Evolutionary conservation across 2,888 invertebrate species (phyloP).

Genomic region (Ypsolopha scabrella): DNA sequence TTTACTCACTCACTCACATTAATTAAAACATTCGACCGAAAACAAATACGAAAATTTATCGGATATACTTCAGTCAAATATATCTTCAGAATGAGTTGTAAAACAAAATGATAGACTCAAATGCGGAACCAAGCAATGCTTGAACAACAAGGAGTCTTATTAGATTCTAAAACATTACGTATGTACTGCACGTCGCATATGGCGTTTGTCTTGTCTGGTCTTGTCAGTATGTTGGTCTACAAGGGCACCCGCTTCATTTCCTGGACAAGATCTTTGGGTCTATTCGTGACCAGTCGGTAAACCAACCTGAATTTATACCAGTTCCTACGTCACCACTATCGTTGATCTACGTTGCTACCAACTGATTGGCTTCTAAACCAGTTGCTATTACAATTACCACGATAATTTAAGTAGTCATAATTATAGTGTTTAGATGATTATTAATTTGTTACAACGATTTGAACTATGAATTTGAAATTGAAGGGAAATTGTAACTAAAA

Average conservation of each 20-base stretch:
- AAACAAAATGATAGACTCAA: too few relatives aligned
- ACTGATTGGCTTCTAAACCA: background rate
- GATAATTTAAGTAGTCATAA: too few relatives aligned
- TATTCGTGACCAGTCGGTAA: background rate
- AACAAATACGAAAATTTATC: too few relatives aligned
- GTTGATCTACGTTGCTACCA: conserved; percentile 1
- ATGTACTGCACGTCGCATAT: conserved; percentile 17
- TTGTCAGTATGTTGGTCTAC: conserved; percentile 14
- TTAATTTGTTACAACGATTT: too few relatives aligned
- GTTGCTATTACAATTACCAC: background rate
- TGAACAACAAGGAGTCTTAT: too few relatives aligned
- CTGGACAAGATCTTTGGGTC: conserved; percentile 27
- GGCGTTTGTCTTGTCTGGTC: conserved; percentile 18
- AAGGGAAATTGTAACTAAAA: too few relatives aligned
- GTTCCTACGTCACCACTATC: conserved; percentile 1
- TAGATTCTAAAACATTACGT: background rate
- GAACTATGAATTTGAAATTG: too few relatives aligned
- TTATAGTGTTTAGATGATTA: too few relatives aligned
- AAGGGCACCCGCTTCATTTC: conserved; percentile 59
- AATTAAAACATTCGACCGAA: too few relatives aligned
- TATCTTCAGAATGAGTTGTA: background rate
- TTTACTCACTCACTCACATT: too few relatives aligned
- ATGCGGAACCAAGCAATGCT: too few relatives aligned
- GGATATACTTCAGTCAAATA: too few relatives aligned
- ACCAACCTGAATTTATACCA: background rate